Percentiles rank a stretch among this genome's conserved stretches.
phyloP scores from a whole-genome alignment of 2,888 invertebrate species.

The Suillia variegata region DNA sequence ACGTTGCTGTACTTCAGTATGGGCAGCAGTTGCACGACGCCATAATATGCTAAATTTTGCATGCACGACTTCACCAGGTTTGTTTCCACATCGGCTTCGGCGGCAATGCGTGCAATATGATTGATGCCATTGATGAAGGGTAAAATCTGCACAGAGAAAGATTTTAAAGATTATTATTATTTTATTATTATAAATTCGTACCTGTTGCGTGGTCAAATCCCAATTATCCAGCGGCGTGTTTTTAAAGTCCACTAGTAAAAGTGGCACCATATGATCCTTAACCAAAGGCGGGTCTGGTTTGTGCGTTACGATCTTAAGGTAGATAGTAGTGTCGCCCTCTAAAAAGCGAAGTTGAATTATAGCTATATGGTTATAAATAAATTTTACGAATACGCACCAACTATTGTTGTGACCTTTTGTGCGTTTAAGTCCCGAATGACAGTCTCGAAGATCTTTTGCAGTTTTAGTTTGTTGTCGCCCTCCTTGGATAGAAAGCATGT shows the following conservation, averaged over 20 bases:
- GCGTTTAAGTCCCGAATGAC: constrained; percentile 83
- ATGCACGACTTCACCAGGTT: constrained; percentile 93
- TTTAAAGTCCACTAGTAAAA: constrained; percentile 71
- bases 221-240: constrained; percentile 76
- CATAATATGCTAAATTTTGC: constrained; percentile 86
- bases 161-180: constrained; percentile 1
- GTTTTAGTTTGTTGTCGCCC: constrained; percentile 68
- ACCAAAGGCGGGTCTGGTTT: constrained; percentile 82
- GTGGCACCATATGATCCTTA: constrained; percentile 88
- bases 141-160: constrained; percentile 59
- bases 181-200: constrained; percentile 44
- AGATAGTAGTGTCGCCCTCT: constrained; percentile 87
- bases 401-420: constrained; percentile 76
- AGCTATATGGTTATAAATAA: background rate
- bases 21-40: constrained; percentile 75
- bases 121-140: constrained; percentile 92
- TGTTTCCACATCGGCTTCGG: constrained; percentile 89
- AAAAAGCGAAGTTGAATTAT: too few species aligned
- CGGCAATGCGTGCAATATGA: constrained; percentile 87
- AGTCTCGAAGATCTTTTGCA: constrained; percentile 78
- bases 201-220: constrained; percentile 95
- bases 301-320: constrained; percentile 84
- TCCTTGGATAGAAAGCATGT: constrained; percentile 79
- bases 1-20: constrained; percentile 86
- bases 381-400: constrained; percentile 63